Conservation (phyloP, 2,113 vertebrate species). For the Todiramphus saurophagus region DNA sequence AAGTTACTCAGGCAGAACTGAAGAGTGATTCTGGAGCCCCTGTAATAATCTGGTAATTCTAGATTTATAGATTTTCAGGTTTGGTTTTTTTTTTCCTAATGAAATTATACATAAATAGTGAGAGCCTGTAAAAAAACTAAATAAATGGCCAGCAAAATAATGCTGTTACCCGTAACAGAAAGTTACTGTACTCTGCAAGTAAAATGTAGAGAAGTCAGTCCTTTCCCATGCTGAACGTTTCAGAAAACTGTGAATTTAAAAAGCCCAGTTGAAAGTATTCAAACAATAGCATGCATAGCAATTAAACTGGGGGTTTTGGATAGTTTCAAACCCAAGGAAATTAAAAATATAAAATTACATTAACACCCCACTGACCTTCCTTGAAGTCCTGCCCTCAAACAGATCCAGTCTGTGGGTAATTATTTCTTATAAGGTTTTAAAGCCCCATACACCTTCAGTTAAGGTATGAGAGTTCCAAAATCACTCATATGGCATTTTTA, state of each 20-base stretch:
- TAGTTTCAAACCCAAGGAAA: constrained; percentile 5
- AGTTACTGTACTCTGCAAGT: too few relatives aligned
- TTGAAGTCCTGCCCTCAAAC: background rate
- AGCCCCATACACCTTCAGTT: background rate
- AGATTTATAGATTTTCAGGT: background rate
- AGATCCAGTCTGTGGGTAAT: background rate
- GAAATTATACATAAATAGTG: background rate
- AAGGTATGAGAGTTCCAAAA: background rate
- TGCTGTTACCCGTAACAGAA: background rate
- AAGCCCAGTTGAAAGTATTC: background rate
- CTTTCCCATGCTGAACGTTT: background rate
- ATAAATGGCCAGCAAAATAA: background rate
- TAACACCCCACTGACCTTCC: background rate
- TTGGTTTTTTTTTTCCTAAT: background rate
- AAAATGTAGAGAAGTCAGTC: background rate
- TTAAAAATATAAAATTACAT: constrained; percentile 29
- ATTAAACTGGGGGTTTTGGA: constrained; percentile 5
- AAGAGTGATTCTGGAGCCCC: background rate
- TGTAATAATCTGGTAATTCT: background rate
- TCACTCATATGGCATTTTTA: background rate
- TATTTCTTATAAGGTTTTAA: background rate
- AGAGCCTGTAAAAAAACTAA: background rate
- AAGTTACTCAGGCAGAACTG: background rate
- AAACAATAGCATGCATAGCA: background rate
- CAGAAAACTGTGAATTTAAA: background rate